These are phyloP conservation scores for Muscidifurax raptorellus DNA, from an alignment of 1,140 invertebrate species.

Conservation along the genomic window DNA sequence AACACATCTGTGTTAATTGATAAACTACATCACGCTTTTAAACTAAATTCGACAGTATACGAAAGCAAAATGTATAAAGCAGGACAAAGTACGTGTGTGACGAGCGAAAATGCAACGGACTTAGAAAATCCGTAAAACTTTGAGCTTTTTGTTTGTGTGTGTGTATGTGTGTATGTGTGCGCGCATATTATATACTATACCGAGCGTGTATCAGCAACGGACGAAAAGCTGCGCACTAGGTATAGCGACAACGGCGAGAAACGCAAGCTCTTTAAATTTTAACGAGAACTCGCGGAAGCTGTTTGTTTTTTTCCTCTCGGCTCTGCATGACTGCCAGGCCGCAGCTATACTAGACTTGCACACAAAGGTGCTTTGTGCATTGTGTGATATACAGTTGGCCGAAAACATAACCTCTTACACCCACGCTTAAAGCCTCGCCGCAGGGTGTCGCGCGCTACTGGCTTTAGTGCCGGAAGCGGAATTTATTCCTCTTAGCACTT, in stretches of 20 bases:
- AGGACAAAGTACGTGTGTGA: too few relatives aligned
- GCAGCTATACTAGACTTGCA: background rate
- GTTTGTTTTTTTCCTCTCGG: background rate
- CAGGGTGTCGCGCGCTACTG: background rate
- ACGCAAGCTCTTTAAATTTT: conserved; percentile 24
- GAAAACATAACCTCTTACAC: conserved; percentile 7
- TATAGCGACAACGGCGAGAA: background rate
- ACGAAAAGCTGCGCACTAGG: background rate
- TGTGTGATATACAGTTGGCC: background rate
- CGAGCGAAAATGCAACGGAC: too few relatives aligned
- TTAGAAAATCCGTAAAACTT: background rate
- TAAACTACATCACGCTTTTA: too few relatives aligned
- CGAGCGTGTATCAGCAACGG: too few relatives aligned
- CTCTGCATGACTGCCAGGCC: background rate
- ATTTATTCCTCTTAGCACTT: conserved; percentile 26
- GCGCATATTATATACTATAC: too few relatives aligned
- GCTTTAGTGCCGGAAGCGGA: background rate
- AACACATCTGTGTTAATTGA: too few relatives aligned
- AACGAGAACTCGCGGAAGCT: background rate
- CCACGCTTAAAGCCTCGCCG: conserved; percentile 17
- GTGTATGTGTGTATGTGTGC: too few relatives aligned
- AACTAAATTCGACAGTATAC: too few relatives aligned
- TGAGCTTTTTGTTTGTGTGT: background rate
- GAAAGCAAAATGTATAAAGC: too few relatives aligned
- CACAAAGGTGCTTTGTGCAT: background rate